phyloP scores from a whole-genome alignment of 2,888 invertebrate species.

The Andricus quercusramuli region DNA sequence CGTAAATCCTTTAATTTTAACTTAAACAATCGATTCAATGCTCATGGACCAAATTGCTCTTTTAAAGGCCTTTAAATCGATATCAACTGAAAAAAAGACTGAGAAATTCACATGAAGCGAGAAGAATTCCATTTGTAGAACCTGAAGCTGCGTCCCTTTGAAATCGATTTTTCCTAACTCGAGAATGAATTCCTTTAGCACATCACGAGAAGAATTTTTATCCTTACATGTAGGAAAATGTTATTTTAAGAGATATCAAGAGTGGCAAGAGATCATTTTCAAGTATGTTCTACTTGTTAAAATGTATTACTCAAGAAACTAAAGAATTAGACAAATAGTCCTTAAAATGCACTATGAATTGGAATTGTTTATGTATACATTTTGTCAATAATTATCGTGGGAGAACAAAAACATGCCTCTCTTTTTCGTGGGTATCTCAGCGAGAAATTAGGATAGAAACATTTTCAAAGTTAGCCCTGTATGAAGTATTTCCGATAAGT shows the following conservation, averaged over 20 bases:
- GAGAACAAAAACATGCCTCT: too few species aligned
- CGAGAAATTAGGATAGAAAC: too few species aligned
- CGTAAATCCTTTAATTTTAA: background rate
- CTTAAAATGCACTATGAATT: too few species aligned
- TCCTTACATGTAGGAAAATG: background rate
- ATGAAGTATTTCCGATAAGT: too few species aligned
- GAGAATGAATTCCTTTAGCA: conserved; percentile 16
- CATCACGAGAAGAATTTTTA: background rate
- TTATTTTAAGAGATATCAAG: background rate
- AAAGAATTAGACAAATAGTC: too few species aligned
- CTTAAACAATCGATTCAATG: background rate
- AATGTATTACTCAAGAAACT: too few species aligned
- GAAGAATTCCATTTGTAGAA: conserved; percentile 20
- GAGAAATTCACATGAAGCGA: background rate
- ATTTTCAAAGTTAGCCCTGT: too few species aligned
- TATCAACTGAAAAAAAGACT: background rate
- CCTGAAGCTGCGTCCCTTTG: background rate
- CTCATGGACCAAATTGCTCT: background rate
- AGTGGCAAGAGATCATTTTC: background rate
- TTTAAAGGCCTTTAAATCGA: background rate
- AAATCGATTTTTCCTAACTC: conserved; percentile 14
- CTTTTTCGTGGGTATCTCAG: too few species aligned
- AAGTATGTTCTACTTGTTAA: background rate
- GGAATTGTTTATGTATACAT: too few species aligned
- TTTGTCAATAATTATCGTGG: too few species aligned